A percentile compares a stretch with the other conserved stretches of the same genome.
These are phyloP conservation scores for Condylura cristata DNA, from an alignment of 2,113 vertebrate species.

Conservation along the genomic window DNA sequence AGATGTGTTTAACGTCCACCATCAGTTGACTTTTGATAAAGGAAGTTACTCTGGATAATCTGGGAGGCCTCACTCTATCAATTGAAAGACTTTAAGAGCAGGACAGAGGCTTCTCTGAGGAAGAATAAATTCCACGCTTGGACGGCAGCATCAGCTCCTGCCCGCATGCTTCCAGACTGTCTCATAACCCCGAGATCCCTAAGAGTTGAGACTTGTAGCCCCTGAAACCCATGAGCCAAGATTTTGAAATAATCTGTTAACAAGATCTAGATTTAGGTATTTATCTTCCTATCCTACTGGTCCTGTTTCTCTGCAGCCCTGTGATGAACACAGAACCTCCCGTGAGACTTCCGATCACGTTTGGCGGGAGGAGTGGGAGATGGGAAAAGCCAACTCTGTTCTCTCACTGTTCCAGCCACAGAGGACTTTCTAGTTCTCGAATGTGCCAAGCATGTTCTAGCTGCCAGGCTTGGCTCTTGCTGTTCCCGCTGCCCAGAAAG, in stretches of 20 bases:
- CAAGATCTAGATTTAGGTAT: neutral
- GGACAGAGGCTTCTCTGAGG: neutral
- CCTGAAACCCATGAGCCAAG: neutral
- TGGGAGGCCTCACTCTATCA: neutral
- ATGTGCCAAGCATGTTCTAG: too few relatives aligned
- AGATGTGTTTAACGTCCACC: neutral
- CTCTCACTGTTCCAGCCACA: neutral
- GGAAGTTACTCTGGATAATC: neutral
- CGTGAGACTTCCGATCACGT: neutral
- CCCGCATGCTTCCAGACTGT: neutral
- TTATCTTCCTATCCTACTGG: accelerated
- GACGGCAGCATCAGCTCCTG: neutral
- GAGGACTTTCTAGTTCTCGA: neutral
- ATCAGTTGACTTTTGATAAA: neutral
- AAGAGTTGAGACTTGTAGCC: neutral
- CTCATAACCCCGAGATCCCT: neutral
- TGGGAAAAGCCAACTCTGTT: neutral
- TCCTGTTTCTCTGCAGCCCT: neutral
- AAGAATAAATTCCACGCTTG: neutral
- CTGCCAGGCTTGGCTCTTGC: neutral
- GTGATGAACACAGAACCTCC: neutral
- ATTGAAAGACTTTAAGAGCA: neutral
- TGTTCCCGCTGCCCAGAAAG: accelerated
- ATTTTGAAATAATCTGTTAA: neutral
- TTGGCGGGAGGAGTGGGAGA: neutral